phyloP scores from a whole-genome alignment of 1,140 invertebrate species.

The Zophobas atratus region DNA sequence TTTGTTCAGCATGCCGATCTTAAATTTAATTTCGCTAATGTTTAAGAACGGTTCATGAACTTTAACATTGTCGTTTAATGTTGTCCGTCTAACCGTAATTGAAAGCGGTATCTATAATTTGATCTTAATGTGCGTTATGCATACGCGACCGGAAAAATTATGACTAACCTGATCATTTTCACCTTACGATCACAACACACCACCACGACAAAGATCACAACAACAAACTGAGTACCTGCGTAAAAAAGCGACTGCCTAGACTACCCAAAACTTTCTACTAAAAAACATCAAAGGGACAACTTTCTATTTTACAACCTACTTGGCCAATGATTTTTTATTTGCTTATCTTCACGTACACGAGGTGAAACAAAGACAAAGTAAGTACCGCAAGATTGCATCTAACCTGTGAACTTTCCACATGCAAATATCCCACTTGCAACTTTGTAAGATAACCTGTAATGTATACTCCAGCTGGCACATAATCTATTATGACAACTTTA shows the following conservation, averaged over 20 bases:
- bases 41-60: too few species aligned
- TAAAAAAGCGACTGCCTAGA: constrained; percentile 30
- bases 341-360: constrained; percentile 14
- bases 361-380: constrained; percentile 55
- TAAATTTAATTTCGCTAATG: too few species aligned
- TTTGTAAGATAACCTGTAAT: constrained; percentile 60
- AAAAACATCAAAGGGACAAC: constrained; percentile 30
- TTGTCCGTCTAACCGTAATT: not conserved
- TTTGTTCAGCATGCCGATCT: not conserved
- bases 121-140: constrained; percentile 15
- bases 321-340: constrained; percentile 15
- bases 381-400: constrained; percentile 57
- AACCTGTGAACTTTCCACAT: constrained; percentile 63
- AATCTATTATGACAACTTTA: constrained; percentile 63
- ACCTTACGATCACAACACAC: constrained; percentile 12
- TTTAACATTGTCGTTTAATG: too few species aligned
- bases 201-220: not conserved
- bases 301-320: constrained; percentile 46
- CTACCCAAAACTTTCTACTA: constrained; percentile 51
- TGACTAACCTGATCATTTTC: constrained; percentile 8
- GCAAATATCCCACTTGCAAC: constrained; percentile 62
- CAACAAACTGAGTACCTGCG: constrained; percentile 34
- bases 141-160: not conserved
- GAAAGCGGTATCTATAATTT: not conserved
- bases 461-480: constrained; percentile 58